These are phyloP conservation scores for Notarius quadriscutis DNA, from an alignment of 2,113 vertebrate genomes.

Conservation along the genomic window DNA sequence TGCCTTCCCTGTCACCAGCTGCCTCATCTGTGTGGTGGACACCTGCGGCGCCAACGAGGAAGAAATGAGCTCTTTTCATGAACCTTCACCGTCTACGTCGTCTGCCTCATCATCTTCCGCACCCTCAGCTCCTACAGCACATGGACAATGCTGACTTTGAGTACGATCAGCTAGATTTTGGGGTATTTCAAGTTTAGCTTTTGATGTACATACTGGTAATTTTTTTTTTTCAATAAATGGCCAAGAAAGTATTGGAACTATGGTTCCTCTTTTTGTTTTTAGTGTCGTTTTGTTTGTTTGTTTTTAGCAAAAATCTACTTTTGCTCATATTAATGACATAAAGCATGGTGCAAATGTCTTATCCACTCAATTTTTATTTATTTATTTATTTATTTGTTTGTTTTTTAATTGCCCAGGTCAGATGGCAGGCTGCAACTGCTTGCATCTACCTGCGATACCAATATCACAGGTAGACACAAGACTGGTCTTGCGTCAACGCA, in stretches of 20 bases:
- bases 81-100: conserved; percentile 27
- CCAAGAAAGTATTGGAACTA: neutral
- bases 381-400: neutral
- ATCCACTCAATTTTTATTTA: neutral
- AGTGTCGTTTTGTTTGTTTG: neutral
- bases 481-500: too few species aligned
- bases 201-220: neutral
- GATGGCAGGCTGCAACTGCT: too few species aligned
- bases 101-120: conserved; percentile 34
- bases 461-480: too few species aligned
- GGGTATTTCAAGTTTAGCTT: neutral
- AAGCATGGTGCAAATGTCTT: neutral
- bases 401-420: neutral
- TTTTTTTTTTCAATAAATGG: neutral
- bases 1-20: conserved; percentile 95
- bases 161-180: neutral
- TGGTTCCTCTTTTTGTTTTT: neutral
- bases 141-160: conserved; percentile 8
- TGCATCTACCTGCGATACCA: too few species aligned
- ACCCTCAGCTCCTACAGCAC: neutral
- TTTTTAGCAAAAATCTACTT: neutral
- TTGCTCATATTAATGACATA: too few species aligned
- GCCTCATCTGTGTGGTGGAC: conserved; percentile 95
- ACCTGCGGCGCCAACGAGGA: conserved; percentile 96
- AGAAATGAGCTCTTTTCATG: conserved; percentile 56